Evolutionary conservation across 2,797 vertebrate genomes (phyloP).

Genomic region (Semaprochilodus insignis): DNA sequence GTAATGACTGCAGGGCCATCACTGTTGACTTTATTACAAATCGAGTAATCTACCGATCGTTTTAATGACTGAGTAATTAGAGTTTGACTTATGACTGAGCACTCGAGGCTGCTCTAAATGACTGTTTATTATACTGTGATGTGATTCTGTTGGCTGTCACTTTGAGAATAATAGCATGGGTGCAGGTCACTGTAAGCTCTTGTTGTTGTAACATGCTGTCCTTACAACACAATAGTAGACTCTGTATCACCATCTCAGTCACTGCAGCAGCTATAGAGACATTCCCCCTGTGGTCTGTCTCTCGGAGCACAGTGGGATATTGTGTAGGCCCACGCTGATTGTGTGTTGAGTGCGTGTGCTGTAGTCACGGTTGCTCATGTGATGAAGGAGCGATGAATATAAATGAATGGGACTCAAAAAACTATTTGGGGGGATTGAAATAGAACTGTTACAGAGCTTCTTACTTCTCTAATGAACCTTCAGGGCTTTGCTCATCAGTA

Average conservation of each 20-base stretch:
- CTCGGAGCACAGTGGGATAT: slow-evolving; percentile 50
- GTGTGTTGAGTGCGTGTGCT: slow-evolving; percentile 51
- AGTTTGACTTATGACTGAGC: neutral
- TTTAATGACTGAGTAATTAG: neutral
- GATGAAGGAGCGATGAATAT: slow-evolving; percentile 55
- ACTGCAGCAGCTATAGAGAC: slow-evolving; percentile 3
- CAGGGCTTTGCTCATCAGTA: neutral
- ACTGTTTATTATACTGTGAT: neutral
- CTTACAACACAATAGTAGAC: slow-evolving; percentile 30
- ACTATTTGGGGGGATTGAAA: slow-evolving; percentile 27
- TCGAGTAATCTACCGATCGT: neutral
- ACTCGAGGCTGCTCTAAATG: neutral
- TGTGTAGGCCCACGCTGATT: slow-evolving; percentile 37
- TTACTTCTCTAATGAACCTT: slow-evolving; percentile 12
- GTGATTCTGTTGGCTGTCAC: slow-evolving; percentile 6
- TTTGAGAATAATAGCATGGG: neutral
- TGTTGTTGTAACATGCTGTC: slow-evolving; percentile 15
- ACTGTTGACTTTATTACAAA: neutral
- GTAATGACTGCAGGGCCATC: neutral
- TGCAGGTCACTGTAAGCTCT: slow-evolving; percentile 23
- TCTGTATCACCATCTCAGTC: slow-evolving; percentile 16
- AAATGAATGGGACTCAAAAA: slow-evolving; percentile 37
- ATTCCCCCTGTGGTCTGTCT: neutral
- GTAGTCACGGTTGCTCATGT: slow-evolving; percentile 52
- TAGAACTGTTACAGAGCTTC: neutral